A percentile compares a stretch with the other conserved stretches of the same genome.
Conservation (phyloP, 2,797 vertebrate species). For the Melanotaenia parkinsoni region DNA sequence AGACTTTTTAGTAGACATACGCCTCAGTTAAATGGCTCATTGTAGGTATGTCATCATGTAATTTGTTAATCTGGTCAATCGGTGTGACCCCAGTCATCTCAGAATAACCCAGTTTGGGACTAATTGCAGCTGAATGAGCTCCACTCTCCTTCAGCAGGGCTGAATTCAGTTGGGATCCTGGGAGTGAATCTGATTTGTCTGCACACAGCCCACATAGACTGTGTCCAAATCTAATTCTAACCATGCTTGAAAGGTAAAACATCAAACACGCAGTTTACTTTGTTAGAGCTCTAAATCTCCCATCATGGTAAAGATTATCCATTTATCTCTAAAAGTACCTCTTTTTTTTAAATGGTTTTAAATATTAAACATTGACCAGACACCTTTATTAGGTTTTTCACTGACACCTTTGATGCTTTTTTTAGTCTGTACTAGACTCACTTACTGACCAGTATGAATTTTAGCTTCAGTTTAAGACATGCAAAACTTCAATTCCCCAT, state of each 20-base stretch:
- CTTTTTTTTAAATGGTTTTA: not conserved
- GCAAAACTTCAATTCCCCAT: too few species aligned
- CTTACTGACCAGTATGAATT: not conserved
- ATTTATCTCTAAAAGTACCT: constrained; percentile 18
- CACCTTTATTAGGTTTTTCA: not conserved
- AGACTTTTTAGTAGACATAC: not conserved
- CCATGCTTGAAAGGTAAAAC: constrained; percentile 34
- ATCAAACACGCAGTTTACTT: constrained; percentile 48
- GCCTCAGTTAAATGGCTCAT: not conserved
- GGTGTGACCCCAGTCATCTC: constrained; percentile 1
- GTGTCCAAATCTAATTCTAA: constrained; percentile 50
- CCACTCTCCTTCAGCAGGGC: constrained; percentile 27
- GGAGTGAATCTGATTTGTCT: constrained; percentile 60
- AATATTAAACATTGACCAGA: constrained; percentile 3
- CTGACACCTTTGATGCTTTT: constrained; percentile 7
- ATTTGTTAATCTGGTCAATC: constrained; percentile 19
- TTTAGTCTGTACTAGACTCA: constrained; percentile 8
- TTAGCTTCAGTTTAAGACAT: too few species aligned
- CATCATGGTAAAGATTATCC: not conserved
- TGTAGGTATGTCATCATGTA: constrained; percentile 11
- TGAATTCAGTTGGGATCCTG: constrained; percentile 52
- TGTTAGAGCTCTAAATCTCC: constrained; percentile 12
- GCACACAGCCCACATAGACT: constrained; percentile 20
- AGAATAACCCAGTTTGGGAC: constrained; percentile 19
- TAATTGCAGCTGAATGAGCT: constrained; percentile 31